A percentile compares a stretch with the other conserved stretches of the same genome.
Evolutionary conservation across 2,888 invertebrate species (phyloP).

Genomic region (Pristionchus maxplancki): DNA sequence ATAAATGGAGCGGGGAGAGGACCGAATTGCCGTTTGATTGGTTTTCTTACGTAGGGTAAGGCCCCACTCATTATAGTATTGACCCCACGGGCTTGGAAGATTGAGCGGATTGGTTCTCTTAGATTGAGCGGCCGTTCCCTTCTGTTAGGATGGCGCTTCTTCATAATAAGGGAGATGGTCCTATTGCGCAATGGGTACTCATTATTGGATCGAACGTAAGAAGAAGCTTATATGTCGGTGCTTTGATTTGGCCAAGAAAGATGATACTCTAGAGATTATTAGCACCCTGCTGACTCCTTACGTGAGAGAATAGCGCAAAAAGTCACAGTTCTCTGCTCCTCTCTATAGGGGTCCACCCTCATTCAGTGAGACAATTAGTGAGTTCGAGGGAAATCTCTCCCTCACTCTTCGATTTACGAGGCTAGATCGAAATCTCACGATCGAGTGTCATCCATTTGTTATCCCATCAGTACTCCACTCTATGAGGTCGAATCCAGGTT

Average conservation of each 20-base stretch:
- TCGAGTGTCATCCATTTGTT: constrained; percentile 38
- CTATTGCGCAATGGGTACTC: constrained; percentile 27
- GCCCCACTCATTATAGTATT: too few species aligned
- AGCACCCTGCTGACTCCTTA: not conserved
- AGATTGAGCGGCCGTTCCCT: not conserved
- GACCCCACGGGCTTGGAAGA: too few species aligned
- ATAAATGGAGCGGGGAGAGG: not conserved
- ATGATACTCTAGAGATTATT: not conserved
- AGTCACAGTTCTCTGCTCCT: not conserved
- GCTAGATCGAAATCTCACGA: constrained; percentile 28
- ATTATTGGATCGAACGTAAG: not conserved
- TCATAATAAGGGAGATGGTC: constrained; percentile 27
- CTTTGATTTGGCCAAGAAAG: not conserved
- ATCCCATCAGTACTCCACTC: constrained; percentile 20
- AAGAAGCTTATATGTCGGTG: not conserved
- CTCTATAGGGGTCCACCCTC: not conserved
- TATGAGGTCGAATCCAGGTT: constrained; percentile 9
- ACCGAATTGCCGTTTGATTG: not conserved
- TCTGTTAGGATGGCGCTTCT: not conserved
- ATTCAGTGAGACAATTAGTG: constrained; percentile 23
- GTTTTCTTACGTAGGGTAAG: not conserved
- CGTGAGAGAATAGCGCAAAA: not conserved
- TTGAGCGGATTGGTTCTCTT: not conserved
- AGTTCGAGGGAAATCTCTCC: not conserved
- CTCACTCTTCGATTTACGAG: constrained; percentile 11